These are phyloP conservation scores for Chloroceryle inda DNA, from an alignment of 2,797 vertebrate species.

Conservation along the genomic window DNA sequence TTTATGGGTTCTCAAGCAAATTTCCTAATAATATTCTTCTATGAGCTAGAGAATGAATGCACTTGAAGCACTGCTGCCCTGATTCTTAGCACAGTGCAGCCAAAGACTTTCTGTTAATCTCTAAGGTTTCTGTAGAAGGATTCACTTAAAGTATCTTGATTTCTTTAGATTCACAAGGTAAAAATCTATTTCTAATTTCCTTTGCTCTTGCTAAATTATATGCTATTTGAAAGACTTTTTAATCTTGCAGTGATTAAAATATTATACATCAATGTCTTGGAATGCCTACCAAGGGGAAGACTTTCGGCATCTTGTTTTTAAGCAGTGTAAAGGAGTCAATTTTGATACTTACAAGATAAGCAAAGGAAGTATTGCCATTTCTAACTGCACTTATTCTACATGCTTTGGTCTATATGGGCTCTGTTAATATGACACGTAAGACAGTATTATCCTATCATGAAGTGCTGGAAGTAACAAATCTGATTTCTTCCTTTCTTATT, in stretches of 20 bases:
- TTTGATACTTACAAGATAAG: not conserved
- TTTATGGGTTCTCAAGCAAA: not conserved
- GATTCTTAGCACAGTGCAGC: not conserved
- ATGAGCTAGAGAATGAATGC: not conserved
- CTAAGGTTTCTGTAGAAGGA: not conserved
- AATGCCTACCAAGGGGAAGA: not conserved
- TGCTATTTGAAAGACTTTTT: not conserved
- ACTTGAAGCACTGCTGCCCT: not conserved
- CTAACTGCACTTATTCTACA: not conserved
- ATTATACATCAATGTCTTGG: not conserved
- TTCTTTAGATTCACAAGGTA: conserved; percentile 15
- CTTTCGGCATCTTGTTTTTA: not conserved
- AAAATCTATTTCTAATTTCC: conserved; percentile 44
- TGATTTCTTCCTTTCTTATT: not conserved
- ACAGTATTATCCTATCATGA: not conserved
- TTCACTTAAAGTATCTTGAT: not conserved
- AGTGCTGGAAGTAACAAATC: not conserved
- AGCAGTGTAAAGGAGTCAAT: not conserved
- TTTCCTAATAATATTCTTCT: not conserved
- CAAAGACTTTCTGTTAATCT: not conserved
- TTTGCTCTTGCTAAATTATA: conserved; percentile 1
- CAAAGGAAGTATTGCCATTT: not conserved
- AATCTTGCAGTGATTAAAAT: not conserved
- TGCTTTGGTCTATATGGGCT: not conserved
- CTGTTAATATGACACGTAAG: not conserved